Evolutionary conservation across 2,888 invertebrate species (phyloP), one percentile per base, ranked within the genome.

Genomic region (Drosophila mayaguana): DNA sequence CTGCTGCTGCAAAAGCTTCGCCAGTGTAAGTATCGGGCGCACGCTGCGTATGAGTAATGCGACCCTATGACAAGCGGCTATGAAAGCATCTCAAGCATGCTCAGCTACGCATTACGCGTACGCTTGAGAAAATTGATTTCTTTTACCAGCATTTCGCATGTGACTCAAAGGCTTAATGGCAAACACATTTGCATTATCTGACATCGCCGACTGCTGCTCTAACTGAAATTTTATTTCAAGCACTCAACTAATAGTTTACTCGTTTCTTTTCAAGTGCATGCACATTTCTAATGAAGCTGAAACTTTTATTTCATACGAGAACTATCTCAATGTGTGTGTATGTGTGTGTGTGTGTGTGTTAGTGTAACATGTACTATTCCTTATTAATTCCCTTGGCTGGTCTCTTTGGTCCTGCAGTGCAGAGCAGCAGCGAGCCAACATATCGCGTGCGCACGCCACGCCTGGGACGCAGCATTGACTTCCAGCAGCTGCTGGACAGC

Each of bases 381-480:
- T 78, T 50, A 18, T 74, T 42, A 16, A 32, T 78, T 32, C 16
- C 36, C 48, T 16, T 22, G 34, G n/a, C 43, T 45, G n/a, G n/a
- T n/a, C 25, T 25, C 22, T 54, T n/a, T n/a, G 54, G 25, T 18
- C 7, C 3, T 69, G 34, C 69, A 92, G 92, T 92, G 72, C 92
- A 92, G 81, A 88, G 76, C 71, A 84, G 59, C 46, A 82, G 80
- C 48, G 92, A 92, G 69, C 91, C 84, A 53, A 71, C 77, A 40
- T 80, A 86, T 78, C 90, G 91, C 81, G 84, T 90, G 87, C 91
- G 91, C 65, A 93, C 93, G 62, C 94, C 94, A 70, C 92, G 94
- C 78, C 91, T 94, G 68, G 94, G 94, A 50, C 92, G 94, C 75
- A 93, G 93, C 83, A 89, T 92, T 78, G 92, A 92, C 84, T 90